Base-by-base conservation (phyloP, 2,113 vertebrate genomes). In the Oceanites oceanicus region DNA sequence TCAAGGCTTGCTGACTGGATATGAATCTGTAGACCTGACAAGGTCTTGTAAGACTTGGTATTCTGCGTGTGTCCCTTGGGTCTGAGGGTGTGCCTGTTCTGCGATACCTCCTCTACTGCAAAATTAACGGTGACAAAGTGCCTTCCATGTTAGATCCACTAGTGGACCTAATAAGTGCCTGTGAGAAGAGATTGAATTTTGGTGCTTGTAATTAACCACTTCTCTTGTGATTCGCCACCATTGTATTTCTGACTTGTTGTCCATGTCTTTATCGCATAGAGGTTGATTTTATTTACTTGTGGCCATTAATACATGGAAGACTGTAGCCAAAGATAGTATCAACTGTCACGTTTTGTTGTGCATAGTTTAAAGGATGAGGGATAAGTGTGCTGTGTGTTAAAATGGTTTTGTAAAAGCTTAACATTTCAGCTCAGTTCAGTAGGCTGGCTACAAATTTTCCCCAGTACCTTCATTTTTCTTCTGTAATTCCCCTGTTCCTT, bases 81-180 rank as follows among this genome's bases (percentile, higher is more conserved):
- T 36, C 40, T 42, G 40, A 42, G 40, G 27, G 15, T 16, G 65
- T 32, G 19, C 45, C 23, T 47, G 34, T 20, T 15, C 45, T 10
- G 56, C 22, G 36, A 22, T 4, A 20, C 18, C 55, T 26, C 22
- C 15, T 18, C 50, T 27, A 0, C 23, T 52, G 78, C 44, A 45
- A 2, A 59, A 29, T 13, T 11, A 23, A 16, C 11, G 11, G 44
- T n/a, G 26, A 58, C 9, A 5, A 8, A 36, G 62, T 16, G 47
- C 62, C 26, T 40, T 20, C 45, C 4, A 1, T 4, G 55, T 30
- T 12, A 38, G 42, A 34, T 50, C 32, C 22, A 44, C 16, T 7
- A 5, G 17, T 4, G 53, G 26, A 17, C 17, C 26, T 8, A 10
- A 0, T 15, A 19, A 17, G 21, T 3, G 25, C 7, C 1, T 7